Conservation (phyloP, 2,113 vertebrate species). For the Centropus bengalensis region DNA sequence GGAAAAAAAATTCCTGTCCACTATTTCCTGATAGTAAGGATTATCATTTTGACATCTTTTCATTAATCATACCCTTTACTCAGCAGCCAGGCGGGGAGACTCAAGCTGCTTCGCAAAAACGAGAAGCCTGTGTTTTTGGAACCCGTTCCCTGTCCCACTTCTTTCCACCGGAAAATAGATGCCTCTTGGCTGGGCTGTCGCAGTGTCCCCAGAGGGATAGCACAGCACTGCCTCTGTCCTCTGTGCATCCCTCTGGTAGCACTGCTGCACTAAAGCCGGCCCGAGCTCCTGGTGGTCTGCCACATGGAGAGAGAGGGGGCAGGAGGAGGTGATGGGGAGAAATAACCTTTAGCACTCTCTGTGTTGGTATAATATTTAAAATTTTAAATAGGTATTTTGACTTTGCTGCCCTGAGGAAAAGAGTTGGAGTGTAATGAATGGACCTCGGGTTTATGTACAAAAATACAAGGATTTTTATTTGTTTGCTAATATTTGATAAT, state of each 20-base stretch:
- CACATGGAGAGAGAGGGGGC: neutral
- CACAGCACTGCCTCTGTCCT: neutral
- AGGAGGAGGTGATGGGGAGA: neutral
- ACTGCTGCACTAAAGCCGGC: neutral
- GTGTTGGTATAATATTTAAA: neutral
- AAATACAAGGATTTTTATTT: neutral
- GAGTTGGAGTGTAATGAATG: neutral
- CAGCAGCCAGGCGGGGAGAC: conserved; percentile 67
- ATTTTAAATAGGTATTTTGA: neutral
- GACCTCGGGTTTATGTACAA: neutral
- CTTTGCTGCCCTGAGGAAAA: neutral
- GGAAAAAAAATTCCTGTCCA: conserved; percentile 40
- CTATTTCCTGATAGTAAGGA: conserved; percentile 82
- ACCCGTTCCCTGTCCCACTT: neutral
- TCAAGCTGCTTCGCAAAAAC: conserved; percentile 71
- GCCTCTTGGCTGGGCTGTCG: neutral
- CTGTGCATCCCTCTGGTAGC: neutral
- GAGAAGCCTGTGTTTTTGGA: conserved; percentile 62
- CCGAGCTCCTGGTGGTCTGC: neutral
- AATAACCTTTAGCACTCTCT: neutral
- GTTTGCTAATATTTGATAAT: neutral
- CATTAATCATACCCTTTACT: conserved; percentile 86
- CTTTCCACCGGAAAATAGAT: neutral
- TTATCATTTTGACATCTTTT: conserved; percentile 86
- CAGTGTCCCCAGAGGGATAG: neutral